Conservation (phyloP, 2,113 vertebrate genomes). For the Syrrhaptes paradoxus region DNA sequence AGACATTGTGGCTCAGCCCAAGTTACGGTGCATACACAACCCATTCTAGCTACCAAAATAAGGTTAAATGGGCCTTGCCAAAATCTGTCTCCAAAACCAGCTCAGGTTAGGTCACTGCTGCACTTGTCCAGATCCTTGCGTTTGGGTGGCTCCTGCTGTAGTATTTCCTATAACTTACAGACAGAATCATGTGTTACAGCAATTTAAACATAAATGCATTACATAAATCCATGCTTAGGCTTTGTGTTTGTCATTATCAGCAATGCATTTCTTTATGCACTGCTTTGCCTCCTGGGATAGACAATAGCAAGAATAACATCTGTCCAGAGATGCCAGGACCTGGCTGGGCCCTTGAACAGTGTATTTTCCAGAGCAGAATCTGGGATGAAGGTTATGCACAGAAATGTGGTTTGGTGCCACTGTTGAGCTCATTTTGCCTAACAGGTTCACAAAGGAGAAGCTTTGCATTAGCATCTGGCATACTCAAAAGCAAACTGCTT, state of each 20-base stretch:
- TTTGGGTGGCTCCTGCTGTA: not conserved
- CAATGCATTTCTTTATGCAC: not conserved
- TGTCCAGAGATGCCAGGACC: not conserved
- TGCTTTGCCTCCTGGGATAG: not conserved
- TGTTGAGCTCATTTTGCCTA: not conserved
- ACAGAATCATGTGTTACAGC: not conserved
- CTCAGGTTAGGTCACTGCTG: not conserved
- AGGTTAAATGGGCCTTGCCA: not conserved
- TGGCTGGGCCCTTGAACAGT: not conserved
- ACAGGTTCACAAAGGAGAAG: not conserved
- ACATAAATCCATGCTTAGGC: not conserved
- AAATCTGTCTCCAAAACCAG: not conserved
- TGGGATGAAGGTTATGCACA: not conserved
- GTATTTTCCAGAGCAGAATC: not conserved
- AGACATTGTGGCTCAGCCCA: not conserved
- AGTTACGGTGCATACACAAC: not conserved
- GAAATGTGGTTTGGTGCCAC: not conserved
- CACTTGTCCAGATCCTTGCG: not conserved
- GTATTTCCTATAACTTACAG: not conserved
- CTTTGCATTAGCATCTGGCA: not conserved
- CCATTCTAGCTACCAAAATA: not conserved
- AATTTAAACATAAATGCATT: not conserved
- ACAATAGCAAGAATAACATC: not conserved
- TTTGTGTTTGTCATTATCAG: not conserved
- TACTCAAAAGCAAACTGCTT: not conserved